phyloP scores from a whole-genome alignment of 2,888 invertebrate genomes.

The Argynnis bischoffii region DNA sequence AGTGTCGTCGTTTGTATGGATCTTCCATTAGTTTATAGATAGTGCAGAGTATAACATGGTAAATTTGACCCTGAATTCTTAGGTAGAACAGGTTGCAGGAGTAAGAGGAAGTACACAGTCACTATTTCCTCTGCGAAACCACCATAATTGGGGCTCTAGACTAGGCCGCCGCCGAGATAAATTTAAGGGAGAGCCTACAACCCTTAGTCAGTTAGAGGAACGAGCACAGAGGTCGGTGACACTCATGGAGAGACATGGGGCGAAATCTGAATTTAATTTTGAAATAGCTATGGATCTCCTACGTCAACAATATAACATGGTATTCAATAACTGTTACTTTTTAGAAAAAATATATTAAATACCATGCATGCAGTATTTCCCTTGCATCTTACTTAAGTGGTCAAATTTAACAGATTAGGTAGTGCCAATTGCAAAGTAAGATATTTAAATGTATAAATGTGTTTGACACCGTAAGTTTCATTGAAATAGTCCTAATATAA shows the following conservation, averaged over 20 bases:
- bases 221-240: slow-evolving; percentile 29
- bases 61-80: slow-evolving; percentile 24
- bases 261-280: slow-evolving; percentile 19
- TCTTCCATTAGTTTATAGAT: neutral
- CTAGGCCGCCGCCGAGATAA: slow-evolving; percentile 31
- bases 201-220: slow-evolving; percentile 38
- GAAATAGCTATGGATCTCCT: slow-evolving; percentile 39
- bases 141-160: slow-evolving; percentile 37
- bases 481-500: neutral
- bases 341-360: too few relatives aligned
- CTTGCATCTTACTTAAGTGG: neutral
- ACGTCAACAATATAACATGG: slow-evolving; percentile 43
- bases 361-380: too few relatives aligned
- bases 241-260: slow-evolving; percentile 37
- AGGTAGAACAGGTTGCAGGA: slow-evolving; percentile 19
- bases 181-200: slow-evolving; percentile 32
- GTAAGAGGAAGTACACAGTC: slow-evolving; percentile 19
- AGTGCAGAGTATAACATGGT: slow-evolving; percentile 25
- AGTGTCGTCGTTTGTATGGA: neutral
- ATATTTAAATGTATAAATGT: too few relatives aligned
- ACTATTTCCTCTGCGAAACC: slow-evolving; percentile 24
- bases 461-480: too few relatives aligned
- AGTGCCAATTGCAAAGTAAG: too few relatives aligned
- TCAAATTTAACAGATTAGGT: too few relatives aligned
- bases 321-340: slow-evolving; percentile 9